phyloP scores from a whole-genome alignment of 2,113 vertebrate genomes.

The Hyperopisus bebe region DNA sequence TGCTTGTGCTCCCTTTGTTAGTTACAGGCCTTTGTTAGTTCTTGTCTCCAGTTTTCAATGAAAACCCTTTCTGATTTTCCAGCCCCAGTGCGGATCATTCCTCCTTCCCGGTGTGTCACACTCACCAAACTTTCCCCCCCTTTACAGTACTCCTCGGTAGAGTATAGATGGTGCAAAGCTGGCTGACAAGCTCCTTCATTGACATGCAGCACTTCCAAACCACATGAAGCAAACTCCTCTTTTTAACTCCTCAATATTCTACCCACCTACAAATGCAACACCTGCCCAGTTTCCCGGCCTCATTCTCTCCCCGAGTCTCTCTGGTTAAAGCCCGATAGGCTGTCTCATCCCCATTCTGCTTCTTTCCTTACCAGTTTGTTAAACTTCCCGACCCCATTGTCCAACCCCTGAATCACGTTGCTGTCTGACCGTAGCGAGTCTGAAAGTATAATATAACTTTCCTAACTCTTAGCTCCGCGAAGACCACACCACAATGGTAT shows the following conservation, averaged over 20 bases:
- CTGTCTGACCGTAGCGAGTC: background rate
- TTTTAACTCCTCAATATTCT: background rate
- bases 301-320: background rate
- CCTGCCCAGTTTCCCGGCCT: background rate
- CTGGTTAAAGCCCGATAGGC: background rate
- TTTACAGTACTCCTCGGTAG: background rate
- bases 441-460: background rate
- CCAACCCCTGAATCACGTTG: background rate
- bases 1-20: background rate
- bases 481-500: background rate
- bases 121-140: background rate
- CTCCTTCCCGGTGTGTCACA: background rate
- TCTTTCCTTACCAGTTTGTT: background rate
- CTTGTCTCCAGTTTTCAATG: background rate
- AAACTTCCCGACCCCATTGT: background rate
- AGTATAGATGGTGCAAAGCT: background rate
- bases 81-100: background rate
- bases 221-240: background rate
- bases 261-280: background rate
- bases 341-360: background rate
- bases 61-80: background rate
- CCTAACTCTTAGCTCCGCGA: background rate
- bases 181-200: background rate
- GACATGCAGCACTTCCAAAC: background rate
- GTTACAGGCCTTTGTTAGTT: background rate